Evolutionary conservation across 2,113 vertebrate genomes (phyloP), one percentile per base, ranked within the genome.

Genomic region (Arenaria interpres): DNA sequence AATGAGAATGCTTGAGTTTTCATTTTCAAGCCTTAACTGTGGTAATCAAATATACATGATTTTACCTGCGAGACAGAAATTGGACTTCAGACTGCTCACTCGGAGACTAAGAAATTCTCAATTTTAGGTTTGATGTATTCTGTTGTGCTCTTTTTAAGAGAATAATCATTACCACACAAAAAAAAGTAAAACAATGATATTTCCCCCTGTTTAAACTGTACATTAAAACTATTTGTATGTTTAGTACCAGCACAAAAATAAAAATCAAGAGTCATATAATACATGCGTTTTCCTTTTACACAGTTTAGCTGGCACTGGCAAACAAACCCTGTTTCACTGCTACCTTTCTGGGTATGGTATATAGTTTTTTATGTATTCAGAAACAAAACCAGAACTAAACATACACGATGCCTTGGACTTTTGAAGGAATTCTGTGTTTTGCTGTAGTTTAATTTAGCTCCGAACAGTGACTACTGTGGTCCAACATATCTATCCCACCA

Each of bases 191-290:
- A 9, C 23, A 60, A 13, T 22, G 3, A 0, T 56, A 33, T 48
- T 62, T 57, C 23, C 25, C 25, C 59, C 46, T 54, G 37, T 30
- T 79, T 53, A 82, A 54, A 78, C 7, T 35, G 73, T 19, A 66
- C 8, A 64, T 57, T 64, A 87, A 88, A 82, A 80, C 12, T 53
- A 85, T 45, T 23, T 64, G n/a, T 83, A 50, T 43, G 37, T 37
- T 97, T 88, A 75, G 37, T 80, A 91, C 17, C 41, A 53, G 35
- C 68, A 94, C 41, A 41, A 96, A 93, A 88, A 75, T 32, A 27
- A 62, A 94, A 93, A 73, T 41, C 35, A 78, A n/a, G 12, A 37
- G 4, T 41, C 64, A 5, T 6, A 37, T 72, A 59, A 90, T 41
- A n/a, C 12, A 30, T 4, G 3, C 6, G 18, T 30, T 72, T 92